Evolutionary conservation across 2,113 vertebrate genomes (phyloP).

Genomic region (Calypte anna): DNA sequence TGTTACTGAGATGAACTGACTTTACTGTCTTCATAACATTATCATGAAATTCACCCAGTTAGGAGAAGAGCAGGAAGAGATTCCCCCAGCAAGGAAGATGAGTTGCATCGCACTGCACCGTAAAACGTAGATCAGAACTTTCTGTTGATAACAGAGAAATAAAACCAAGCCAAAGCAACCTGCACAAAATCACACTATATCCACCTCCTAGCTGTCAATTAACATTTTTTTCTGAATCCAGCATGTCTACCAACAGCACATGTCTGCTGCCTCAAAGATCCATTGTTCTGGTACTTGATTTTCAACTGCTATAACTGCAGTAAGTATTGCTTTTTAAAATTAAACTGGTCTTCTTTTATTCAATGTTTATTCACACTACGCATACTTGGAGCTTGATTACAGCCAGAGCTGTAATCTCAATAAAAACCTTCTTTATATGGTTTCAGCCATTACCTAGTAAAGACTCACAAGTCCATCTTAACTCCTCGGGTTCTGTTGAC

Average conservation of each 20-base stretch:
- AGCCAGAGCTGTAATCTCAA: not conserved
- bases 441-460: not conserved
- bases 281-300: not conserved
- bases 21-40: not conserved
- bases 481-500: not conserved
- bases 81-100: not conserved
- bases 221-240: not conserved
- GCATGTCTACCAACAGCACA: not conserved
- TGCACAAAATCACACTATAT: not conserved
- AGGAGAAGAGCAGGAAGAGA: slow-evolving; percentile 7
- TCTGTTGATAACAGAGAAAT: not conserved
- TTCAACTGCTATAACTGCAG: not conserved
- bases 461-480: not conserved
- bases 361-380: not conserved
- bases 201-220: not conserved
- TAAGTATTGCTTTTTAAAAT: not conserved
- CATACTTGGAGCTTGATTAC: not conserved
- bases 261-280: not conserved
- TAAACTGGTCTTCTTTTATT: not conserved
- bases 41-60: not conserved
- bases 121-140: not conserved
- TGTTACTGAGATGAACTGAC: not conserved
- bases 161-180: not conserved
- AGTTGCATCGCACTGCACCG: not conserved
- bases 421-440: not conserved